phyloP scores from a whole-genome alignment of 2,797 vertebrate species.

The Pteronotus mesoamericanus region DNA sequence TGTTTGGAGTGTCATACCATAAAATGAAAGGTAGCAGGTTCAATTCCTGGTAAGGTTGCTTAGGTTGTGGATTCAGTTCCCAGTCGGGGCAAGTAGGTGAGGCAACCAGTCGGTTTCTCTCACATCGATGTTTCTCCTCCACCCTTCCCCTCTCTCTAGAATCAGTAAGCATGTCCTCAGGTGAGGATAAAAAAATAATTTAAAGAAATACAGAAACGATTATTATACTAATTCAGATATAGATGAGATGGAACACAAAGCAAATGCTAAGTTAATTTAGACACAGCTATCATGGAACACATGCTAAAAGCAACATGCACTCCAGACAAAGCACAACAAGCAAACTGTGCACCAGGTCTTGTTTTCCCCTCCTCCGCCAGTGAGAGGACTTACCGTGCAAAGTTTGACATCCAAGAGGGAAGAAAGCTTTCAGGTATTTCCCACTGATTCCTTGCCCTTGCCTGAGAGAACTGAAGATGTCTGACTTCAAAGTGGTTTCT shows the following conservation, averaged over 20 bases:
- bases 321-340: not conserved
- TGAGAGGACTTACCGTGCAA: not conserved
- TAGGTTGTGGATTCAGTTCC: too few relatives aligned
- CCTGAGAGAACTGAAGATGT: not conserved
- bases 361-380: not conserved
- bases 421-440: not conserved
- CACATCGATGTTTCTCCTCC: too few relatives aligned
- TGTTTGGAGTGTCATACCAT: too few relatives aligned
- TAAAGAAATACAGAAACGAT: too few relatives aligned
- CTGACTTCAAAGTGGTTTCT: not conserved
- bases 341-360: not conserved
- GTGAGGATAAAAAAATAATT: too few relatives aligned
- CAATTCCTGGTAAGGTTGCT: too few relatives aligned
- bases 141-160: too few relatives aligned
- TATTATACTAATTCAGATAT: not conserved
- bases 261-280: not conserved
- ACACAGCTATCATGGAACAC: not conserved
- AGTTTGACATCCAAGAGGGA: not conserved
- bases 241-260: not conserved
- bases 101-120: too few relatives aligned
- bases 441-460: not conserved
- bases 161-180: too few relatives aligned
- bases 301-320: not conserved
- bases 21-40: too few relatives aligned
- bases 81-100: too few relatives aligned